Evolutionary conservation across 53 echinoderm and acorn worm species (phyloP), one percentile per base, ranked within the genome.

Genomic region (Holothuria scabra): DNA sequence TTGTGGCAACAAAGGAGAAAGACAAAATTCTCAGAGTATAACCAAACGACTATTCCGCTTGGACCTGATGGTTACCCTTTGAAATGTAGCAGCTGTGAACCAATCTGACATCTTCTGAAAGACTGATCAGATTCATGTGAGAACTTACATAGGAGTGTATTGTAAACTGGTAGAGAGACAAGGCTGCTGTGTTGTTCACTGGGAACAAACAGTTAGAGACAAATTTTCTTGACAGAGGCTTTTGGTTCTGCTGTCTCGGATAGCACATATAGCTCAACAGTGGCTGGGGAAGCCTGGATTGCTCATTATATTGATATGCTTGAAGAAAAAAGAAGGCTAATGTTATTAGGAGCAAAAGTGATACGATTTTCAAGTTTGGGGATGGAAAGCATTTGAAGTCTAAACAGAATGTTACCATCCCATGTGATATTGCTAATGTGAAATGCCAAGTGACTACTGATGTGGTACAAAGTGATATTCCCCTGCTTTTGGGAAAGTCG

Each of bases 111-210:
- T 59, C 6, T 79, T 23, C 28, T 79, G 12, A 56, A 79, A 25
- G 56, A 79, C 30, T 79, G 79, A 13, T 59, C 79, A 6, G 79
- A 79, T 79, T 79, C 79, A 13, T 79, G 57, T 79, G 79, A 79
- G 29, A 79, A 79, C 31, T 57, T 58, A 30, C 79, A 79, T 30
- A 72, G 20, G 48, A 72, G 23, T n/a, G n/a, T n/a, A n/a, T n/a
- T n/a, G n/a, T n/a, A n/a, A n/a, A n/a, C n/a, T n/a, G n/a, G n/a
- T n/a, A 41, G 74, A 41, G 37, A 16, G 61, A 61, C 7, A 16
- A 61, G 10, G 67, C 11, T 6, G 67, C 67, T 67, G 32, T 67
- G 6, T 16, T 67, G 67, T 67, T 67, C 14, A 67, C 67, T 29
- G 67, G 67, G 6, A 67, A 67, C 16, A 67, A 67, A 67, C 67